A percentile compares a stretch with the other conserved stretches of the same genome.
These are phyloP conservation scores for Anthopleura xanthogrammica DNA, from an alignment of 92 coral and sea anemone genomes.

Conservation along the genomic window DNA sequence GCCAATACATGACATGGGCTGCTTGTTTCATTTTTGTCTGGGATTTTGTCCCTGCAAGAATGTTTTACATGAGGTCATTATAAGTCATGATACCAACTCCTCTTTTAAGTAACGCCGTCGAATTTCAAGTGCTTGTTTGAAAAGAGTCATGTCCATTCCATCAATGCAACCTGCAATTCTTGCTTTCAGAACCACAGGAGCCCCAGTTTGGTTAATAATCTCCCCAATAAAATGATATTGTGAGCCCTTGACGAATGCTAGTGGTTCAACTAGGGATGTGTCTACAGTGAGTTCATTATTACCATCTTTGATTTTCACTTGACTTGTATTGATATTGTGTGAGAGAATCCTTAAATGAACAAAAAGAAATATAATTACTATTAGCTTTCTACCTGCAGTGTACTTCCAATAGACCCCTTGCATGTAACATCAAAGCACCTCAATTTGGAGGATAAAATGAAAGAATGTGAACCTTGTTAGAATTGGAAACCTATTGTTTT, in stretches of 20 bases:
- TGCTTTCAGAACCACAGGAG: conserved; percentile 49
- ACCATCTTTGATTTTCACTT: conserved; percentile 55
- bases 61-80: background rate
- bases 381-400: no score
- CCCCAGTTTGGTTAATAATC: conserved; percentile 13
- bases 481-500: no score
- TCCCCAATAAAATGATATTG: conserved; percentile 83
- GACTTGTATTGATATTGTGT: conserved; percentile 65
- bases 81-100: conserved; percentile 8
- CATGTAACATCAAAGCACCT: no score
- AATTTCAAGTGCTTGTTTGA: conserved; percentile 67
- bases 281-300: conserved; percentile 56
- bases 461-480: no score
- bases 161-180: conserved; percentile 71
- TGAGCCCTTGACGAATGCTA: conserved; percentile 74
- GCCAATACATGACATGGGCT: no score
- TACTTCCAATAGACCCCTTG: no score
- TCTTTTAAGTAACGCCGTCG: conserved; percentile 62
- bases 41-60: no score
- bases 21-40: no score
- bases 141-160: conserved; percentile 73
- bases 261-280: conserved; percentile 73
- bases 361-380: background rate
- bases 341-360: conserved; percentile 42
- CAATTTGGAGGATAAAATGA: no score